These are phyloP conservation scores for Crypturellus tataupa DNA, from an alignment of 2,797 vertebrate species.

Conservation along the genomic window DNA sequence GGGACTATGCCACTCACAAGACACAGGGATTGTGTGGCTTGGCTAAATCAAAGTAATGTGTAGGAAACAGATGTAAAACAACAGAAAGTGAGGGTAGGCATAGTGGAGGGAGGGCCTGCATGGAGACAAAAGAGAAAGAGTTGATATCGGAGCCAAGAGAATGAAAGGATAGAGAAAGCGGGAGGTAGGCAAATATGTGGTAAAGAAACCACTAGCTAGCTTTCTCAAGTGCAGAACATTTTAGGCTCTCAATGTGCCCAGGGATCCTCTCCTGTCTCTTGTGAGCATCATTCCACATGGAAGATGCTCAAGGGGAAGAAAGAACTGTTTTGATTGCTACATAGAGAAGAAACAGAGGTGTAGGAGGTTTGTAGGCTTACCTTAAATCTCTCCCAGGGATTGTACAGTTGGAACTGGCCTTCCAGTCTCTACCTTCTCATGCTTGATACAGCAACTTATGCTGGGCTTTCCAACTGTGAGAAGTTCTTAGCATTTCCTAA, in stretches of 20 bases:
- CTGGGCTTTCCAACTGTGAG: neutral
- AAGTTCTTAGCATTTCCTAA: neutral
- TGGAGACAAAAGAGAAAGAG: neutral
- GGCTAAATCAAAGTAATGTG: neutral
- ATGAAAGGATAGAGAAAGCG: neutral
- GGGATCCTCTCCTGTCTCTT: neutral
- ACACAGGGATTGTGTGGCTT: neutral
- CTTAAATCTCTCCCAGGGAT: neutral
- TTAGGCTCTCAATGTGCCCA: neutral
- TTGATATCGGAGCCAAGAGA: neutral
- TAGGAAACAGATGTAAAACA: conserved; percentile 12
- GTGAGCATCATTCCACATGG: neutral
- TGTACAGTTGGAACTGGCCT: neutral
- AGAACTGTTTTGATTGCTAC: neutral
- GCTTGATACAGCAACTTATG: neutral
- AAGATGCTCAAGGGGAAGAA: neutral
- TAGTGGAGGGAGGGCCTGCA: neutral
- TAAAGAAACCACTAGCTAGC: neutral
- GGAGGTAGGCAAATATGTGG: neutral
- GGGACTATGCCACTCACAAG: neutral
- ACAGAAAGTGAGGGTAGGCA: neutral
- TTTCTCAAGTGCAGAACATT: neutral
- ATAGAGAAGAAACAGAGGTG: neutral
- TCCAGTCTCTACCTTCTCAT: neutral
- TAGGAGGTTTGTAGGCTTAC: neutral